phyloP scores from a whole-genome alignment of 2,888 invertebrate genomes.

The Invenusta paracnida region DNA sequence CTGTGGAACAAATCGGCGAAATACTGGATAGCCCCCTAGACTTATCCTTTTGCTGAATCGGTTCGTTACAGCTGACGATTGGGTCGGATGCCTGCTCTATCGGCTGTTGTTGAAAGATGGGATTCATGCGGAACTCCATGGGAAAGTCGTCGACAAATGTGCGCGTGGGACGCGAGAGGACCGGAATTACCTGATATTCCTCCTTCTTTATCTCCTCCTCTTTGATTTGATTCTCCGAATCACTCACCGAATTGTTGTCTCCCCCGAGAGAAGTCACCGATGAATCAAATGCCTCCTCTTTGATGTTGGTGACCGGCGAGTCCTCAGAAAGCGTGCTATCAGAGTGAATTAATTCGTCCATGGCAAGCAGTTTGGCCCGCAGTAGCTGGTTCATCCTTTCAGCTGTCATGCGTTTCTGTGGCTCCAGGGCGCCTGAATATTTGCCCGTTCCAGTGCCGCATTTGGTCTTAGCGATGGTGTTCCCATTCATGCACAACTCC shows the following conservation, averaged over 20 bases:
- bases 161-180: background rate
- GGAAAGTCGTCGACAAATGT: background rate
- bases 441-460: background rate
- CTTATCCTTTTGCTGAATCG: background rate
- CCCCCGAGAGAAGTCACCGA: background rate
- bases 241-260: background rate
- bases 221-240: background rate
- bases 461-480: background rate
- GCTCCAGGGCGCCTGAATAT: constrained; percentile 7
- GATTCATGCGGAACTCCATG: background rate
- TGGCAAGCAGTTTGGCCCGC: constrained; percentile 22
- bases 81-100: background rate
- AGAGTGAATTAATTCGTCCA: too few species aligned
- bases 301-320: background rate
- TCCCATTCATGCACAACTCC: background rate
- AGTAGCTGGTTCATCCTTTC: constrained; percentile 12
- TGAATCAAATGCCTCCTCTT: background rate
- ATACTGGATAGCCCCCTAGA: background rate
- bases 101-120: background rate
- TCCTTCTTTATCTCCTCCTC: background rate
- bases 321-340: background rate
- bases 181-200: background rate
- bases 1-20: background rate
- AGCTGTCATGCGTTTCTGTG: constrained; percentile 15
- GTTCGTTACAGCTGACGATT: background rate